These are phyloP conservation scores for Sanderia malayensis DNA, from an alignment of 30 jellyfish, hydroid and myxozoan species.

Conservation along the genomic window DNA sequence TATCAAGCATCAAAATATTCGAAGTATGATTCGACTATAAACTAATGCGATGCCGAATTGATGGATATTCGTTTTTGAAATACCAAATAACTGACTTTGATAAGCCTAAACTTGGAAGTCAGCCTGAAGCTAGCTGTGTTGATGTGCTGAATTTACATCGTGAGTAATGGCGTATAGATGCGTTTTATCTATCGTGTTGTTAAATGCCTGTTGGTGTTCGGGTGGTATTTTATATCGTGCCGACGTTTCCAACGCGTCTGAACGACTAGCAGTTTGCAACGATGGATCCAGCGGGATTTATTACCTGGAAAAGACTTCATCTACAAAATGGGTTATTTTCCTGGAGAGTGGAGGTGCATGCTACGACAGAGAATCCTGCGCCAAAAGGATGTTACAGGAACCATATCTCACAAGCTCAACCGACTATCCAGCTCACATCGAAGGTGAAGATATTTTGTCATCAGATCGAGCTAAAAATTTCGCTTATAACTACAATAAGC, in stretches of 20 bases:
- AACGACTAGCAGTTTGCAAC: constrained; percentile 61
- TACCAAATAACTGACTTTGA: no score
- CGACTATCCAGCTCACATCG: constrained; percentile 44
- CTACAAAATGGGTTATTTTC: constrained; percentile 76
- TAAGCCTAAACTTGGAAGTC: no score
- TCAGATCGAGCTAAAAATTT: constrained; percentile 18
- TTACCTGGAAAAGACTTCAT: constrained; percentile 52
- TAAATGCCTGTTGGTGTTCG: no score
- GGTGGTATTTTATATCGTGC: constrained; percentile 4
- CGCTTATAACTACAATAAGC: constrained; percentile 50
- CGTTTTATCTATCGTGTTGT: no score
- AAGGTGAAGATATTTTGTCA: constrained; percentile 56
- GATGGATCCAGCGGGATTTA: constrained; percentile 66
- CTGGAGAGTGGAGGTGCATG: constrained; percentile 96
- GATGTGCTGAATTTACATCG: no score
- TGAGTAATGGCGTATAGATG: no score
- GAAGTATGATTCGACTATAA: no score
- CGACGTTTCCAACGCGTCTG: constrained; percentile 24
- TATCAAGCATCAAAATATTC: no score
- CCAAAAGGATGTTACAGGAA: constrained; percentile 18
- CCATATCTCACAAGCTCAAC: constrained; percentile 64
- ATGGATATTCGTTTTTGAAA: no score
- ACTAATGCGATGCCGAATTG: no score
- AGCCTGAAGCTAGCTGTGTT: no score
- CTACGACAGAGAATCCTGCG: constrained; percentile 48